Percentiles rank a stretch among this genome's conserved stretches.
These are phyloP conservation scores for Hypotaenidia okinawae DNA, from an alignment of 2,797 vertebrate species.

Conservation along the genomic window DNA sequence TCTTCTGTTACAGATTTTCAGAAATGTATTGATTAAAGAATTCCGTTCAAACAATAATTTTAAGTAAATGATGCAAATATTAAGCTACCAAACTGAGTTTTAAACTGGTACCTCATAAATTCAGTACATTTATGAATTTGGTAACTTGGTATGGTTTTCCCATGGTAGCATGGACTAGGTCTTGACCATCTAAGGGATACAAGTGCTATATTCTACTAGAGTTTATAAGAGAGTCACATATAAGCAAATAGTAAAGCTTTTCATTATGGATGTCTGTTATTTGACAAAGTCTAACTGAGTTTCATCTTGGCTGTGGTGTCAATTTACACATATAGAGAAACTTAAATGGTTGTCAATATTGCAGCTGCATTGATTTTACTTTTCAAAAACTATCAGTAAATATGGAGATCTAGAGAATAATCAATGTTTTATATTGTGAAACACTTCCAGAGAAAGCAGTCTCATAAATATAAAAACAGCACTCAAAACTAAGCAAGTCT, in stretches of 20 bases:
- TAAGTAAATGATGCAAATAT: background rate
- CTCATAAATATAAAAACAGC: background rate
- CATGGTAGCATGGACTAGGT: background rate
- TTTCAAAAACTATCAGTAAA: background rate
- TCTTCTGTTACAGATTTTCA: background rate
- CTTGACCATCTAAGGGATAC: background rate
- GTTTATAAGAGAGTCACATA: background rate
- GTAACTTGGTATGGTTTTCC: background rate
- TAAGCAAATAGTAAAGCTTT: background rate
- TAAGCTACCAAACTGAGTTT: background rate
- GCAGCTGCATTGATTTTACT: background rate
- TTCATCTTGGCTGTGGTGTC: background rate
- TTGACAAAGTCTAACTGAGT: background rate
- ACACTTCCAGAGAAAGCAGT: background rate
- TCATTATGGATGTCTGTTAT: background rate
- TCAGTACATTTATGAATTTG: background rate
- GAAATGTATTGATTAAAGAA: background rate
- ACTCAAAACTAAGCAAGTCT: background rate
- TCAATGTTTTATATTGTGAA: background rate
- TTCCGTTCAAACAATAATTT: background rate
- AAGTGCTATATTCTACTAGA: background rate
- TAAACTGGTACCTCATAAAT: background rate
- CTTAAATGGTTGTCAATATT: background rate
- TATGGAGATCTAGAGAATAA: background rate
- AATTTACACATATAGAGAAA: background rate